A percentile compares a stretch with the other conserved stretches of the same genome.
phyloP scores from a whole-genome alignment of 2,888 invertebrate genomes.

The Pimpla rufipes region DNA sequence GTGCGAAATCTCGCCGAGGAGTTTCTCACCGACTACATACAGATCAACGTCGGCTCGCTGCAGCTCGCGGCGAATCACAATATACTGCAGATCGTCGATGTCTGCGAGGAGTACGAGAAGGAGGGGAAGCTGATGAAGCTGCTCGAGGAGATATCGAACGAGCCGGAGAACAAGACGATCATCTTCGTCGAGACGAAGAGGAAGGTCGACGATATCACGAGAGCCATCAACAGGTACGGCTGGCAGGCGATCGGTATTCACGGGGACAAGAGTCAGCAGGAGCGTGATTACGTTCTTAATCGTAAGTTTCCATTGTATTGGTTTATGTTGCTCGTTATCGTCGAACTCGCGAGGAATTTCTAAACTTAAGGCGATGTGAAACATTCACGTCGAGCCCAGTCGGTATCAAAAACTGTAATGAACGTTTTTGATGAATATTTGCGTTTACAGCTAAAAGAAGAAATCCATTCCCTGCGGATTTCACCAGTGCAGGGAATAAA shows the following conservation, averaged over 20 bases:
- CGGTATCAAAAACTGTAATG: no score
- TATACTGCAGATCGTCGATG: slow-evolving; percentile 90
- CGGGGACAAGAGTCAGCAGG: slow-evolving; percentile 89
- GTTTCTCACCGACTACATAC: slow-evolving; percentile 88
- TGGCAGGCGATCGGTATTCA: slow-evolving; percentile 88
- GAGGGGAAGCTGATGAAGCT: slow-evolving; percentile 87
- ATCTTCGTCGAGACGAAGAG: slow-evolving; percentile 90
- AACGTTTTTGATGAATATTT: no score
- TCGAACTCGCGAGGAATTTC: no score
- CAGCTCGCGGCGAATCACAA: slow-evolving; percentile 90
- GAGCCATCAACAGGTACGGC: slow-evolving; percentile 87
- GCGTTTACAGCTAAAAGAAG: no score
- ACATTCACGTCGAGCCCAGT: no score
- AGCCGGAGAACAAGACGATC: slow-evolving; percentile 89
- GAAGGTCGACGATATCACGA: slow-evolving; percentile 89
- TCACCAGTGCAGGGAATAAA: no score
- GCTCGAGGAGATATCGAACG: slow-evolving; percentile 88
- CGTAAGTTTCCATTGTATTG: slow-evolving; percentile 79
- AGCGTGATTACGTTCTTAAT: slow-evolving; percentile 88
- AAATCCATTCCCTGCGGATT: no score
- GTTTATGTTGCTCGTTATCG: background rate
- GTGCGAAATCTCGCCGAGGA: slow-evolving; percentile 89
- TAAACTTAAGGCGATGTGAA: no score
- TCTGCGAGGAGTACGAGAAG: slow-evolving; percentile 88
- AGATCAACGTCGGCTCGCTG: slow-evolving; percentile 89